These are phyloP conservation scores for Ciconia stormi DNA, from an alignment of 2,113 vertebrate species.

Conservation along the genomic window DNA sequence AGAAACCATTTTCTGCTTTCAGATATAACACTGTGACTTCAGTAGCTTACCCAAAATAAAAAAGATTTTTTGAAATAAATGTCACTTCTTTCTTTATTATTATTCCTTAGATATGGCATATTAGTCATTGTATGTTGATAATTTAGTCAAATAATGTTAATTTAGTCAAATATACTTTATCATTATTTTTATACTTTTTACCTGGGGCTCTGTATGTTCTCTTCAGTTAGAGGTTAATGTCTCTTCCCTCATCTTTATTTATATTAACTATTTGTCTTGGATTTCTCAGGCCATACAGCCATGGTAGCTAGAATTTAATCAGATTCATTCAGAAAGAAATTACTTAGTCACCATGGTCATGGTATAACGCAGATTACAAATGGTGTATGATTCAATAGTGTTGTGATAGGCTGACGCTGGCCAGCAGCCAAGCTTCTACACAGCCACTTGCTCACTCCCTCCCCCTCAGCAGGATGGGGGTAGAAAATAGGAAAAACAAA, in stretches of 20 bases:
- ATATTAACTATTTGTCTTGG: background rate
- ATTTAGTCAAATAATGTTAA: background rate
- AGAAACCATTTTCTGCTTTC: background rate
- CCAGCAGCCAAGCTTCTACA: background rate
- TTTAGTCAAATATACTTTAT: background rate
- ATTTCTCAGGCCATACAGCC: background rate
- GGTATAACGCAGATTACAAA: background rate
- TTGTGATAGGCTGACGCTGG: background rate
- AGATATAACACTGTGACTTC: background rate
- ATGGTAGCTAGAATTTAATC: background rate
- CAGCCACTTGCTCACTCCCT: fast-evolving
- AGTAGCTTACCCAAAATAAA: background rate
- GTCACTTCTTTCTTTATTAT: background rate
- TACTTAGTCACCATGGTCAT: background rate
- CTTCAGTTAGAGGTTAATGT: background rate
- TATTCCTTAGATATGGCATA: background rate
- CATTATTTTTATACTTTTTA: background rate
- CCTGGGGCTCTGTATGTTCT: background rate
- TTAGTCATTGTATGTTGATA: background rate
- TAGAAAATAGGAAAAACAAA: background rate
- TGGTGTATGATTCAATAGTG: background rate
- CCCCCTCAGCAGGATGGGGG: fast-evolving
- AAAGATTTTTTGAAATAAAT: background rate
- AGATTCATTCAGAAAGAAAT: background rate
- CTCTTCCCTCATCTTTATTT: background rate